Conservation (phyloP, 2,888 invertebrate genomes). For the Torymus aiolomorphi region DNA sequence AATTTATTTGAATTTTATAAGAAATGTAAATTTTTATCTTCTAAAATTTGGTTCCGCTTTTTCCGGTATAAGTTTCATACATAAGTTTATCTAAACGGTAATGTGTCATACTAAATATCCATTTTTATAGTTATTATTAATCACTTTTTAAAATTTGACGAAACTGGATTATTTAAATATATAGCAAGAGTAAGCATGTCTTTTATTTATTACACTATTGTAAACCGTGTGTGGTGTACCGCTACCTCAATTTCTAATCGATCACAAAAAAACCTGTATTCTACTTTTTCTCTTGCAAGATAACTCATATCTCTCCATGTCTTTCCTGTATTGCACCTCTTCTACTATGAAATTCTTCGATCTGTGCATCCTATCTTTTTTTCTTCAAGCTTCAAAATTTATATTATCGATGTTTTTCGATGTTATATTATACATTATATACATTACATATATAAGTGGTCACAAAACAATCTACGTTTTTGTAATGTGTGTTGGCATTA, state of each 20-base stretch:
- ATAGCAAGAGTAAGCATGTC: too few relatives aligned
- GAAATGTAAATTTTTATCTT: too few relatives aligned
- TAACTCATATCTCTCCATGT: conserved; percentile 15
- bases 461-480: background rate
- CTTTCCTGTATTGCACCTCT: conserved; percentile 49
- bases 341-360: conserved; percentile 27
- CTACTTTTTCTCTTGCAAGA: conserved; percentile 28
- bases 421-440: conserved; percentile 1
- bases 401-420: conserved; percentile 13
- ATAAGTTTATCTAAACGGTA: too few relatives aligned
- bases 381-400: conserved; percentile 22
- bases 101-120: background rate
- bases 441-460: too few relatives aligned
- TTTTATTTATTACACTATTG: background rate
- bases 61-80: too few relatives aligned
- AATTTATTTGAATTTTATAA: too few relatives aligned
- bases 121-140: background rate
- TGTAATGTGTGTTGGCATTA: too few relatives aligned
- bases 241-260: conserved; percentile 1
- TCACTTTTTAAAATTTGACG: too few relatives aligned
- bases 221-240: background rate
- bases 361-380: conserved; percentile 31
- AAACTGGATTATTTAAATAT: too few relatives aligned
- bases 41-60: too few relatives aligned
- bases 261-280: conserved; percentile 14